These are phyloP conservation scores for Dicyrtomina minuta DNA, from an alignment of 2,888 invertebrate genomes.

Conservation along the genomic window DNA sequence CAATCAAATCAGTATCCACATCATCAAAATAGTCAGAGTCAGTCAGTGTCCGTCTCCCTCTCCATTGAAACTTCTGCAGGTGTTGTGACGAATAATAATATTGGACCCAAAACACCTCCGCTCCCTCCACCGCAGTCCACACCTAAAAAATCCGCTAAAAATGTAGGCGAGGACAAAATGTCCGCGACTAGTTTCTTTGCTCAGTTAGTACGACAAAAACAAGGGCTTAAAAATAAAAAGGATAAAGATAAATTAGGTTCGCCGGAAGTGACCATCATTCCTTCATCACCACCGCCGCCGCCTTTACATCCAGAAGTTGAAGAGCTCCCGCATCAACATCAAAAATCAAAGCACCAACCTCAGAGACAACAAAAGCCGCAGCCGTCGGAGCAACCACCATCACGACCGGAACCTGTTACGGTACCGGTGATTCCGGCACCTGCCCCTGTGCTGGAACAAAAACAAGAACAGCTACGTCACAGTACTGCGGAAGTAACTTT, in stretches of 20 bases:
- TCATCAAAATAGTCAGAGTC: too few species aligned
- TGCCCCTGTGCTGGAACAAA: background rate
- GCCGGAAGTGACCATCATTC: constrained; percentile 36
- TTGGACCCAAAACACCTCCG: constrained; percentile 21
- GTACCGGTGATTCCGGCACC: constrained; percentile 23
- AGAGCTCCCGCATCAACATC: too few species aligned
- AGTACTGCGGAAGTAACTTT: constrained; percentile 14
- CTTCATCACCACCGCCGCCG: constrained; percentile 1
- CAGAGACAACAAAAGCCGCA: too few species aligned
- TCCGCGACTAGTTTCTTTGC: constrained; percentile 86
- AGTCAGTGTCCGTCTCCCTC: too few species aligned
- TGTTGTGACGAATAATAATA: background rate
- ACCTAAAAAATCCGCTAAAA: constrained; percentile 1
- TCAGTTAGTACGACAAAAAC: constrained; percentile 80
- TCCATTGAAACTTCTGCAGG: too few species aligned
- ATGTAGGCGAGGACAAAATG: constrained; percentile 66
- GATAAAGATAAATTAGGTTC: constrained; percentile 34
- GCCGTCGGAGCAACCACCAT: background rate
- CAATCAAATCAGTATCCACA: too few species aligned
- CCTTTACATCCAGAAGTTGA: background rate
- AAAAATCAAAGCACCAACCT: constrained; percentile 11
- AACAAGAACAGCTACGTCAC: background rate
- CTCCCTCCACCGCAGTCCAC: background rate
- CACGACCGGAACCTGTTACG: constrained; percentile 23
- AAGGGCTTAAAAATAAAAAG: constrained; percentile 39